phyloP scores from a whole-genome alignment of 2,797 vertebrate genomes.

The Chromobotia macracanthus region DNA sequence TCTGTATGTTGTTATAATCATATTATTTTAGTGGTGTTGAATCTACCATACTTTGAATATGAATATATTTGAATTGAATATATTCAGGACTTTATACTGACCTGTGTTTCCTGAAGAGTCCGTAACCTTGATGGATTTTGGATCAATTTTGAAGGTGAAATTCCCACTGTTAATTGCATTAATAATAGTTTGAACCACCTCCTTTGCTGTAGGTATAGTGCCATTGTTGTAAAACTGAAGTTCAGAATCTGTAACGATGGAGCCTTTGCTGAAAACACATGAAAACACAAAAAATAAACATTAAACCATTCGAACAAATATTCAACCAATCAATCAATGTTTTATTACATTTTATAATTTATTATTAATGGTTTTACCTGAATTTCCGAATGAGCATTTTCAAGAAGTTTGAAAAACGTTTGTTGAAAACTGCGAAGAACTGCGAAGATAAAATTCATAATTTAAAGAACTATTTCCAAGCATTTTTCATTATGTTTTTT shows the following conservation, averaged over 20 bases:
- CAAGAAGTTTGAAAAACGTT: accelerated
- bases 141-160: neutral
- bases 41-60: neutral
- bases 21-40: no score
- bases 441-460: neutral
- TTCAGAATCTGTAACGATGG: neutral
- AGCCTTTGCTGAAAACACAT: neutral
- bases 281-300: neutral
- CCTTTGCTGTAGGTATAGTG: accelerated
- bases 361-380: slow-evolving; percentile 29
- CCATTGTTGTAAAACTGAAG: neutral
- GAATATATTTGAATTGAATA: no score
- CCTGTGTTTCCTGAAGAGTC: neutral
- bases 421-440: accelerated
- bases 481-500: neutral
- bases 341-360: no score
- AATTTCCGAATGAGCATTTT: accelerated
- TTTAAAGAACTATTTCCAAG: neutral
- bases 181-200: accelerated
- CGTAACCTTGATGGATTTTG: neutral
- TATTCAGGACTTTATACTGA: neutral
- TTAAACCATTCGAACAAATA: neutral
- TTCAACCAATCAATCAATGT: neutral
- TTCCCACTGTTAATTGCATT: accelerated
- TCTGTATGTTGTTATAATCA: no score